phyloP scores from a whole-genome alignment of 2,888 invertebrate genomes.

The Prenolepis imparis region DNA sequence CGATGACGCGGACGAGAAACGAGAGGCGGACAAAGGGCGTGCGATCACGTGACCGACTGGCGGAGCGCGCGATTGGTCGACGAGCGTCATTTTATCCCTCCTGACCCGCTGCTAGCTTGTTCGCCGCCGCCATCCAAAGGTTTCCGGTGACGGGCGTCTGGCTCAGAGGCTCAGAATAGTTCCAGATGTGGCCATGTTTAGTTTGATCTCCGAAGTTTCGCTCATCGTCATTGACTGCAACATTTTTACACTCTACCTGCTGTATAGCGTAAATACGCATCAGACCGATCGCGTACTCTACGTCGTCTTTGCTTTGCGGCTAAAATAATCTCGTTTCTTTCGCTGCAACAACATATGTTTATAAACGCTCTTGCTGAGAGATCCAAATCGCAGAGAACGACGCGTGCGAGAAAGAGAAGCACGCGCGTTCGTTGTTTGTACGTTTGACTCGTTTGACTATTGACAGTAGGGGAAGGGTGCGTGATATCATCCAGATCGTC shows the following conservation, averaged over 20 bases:
- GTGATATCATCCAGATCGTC: constrained; percentile 59
- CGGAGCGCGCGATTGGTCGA: constrained; percentile 71
- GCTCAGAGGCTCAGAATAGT: constrained; percentile 85
- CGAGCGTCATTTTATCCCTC: constrained; percentile 66
- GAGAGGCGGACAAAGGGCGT: constrained; percentile 59
- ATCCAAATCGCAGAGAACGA: constrained; percentile 62
- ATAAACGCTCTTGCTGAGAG: constrained; percentile 68
- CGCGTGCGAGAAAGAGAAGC: constrained; percentile 54
- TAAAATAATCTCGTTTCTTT: constrained; percentile 65
- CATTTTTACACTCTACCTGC: constrained; percentile 75
- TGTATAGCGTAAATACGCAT: constrained; percentile 74
- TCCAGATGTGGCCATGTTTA: constrained; percentile 86
- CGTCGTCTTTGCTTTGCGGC: constrained; percentile 79
- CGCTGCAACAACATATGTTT: constrained; percentile 65
- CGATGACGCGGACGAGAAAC: constrained; percentile 56
- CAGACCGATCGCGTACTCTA: constrained; percentile 78
- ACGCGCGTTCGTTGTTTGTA: background rate
- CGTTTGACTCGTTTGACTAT: constrained; percentile 7
- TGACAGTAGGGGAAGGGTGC: background rate
- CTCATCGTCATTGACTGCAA: constrained; percentile 77
- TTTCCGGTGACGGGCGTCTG: constrained; percentile 74
- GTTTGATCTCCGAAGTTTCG: constrained; percentile 85
- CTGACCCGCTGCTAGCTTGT: constrained; percentile 65
- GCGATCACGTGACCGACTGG: constrained; percentile 73
- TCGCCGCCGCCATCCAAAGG: constrained; percentile 68